Conservation (phyloP, 2,113 vertebrate species). For the Gopherus evgoodei region DNA sequence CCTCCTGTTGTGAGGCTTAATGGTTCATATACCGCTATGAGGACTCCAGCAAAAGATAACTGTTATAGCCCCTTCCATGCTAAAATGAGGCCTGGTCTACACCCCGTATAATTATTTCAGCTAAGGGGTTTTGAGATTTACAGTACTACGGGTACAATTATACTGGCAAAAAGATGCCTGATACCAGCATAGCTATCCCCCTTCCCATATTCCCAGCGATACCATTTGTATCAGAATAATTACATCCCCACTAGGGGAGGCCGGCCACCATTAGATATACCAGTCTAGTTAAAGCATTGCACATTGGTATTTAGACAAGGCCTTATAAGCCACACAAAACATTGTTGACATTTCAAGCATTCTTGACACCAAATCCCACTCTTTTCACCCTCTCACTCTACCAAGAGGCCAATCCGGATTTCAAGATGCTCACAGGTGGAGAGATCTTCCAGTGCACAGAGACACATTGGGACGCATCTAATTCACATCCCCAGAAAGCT, state of each 20-base stretch:
- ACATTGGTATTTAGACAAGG: neutral
- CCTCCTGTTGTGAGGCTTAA: neutral
- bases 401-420: neutral
- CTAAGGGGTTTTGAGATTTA: neutral
- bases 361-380: neutral
- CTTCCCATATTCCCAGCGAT: neutral
- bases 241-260: neutral
- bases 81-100: neutral
- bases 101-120: neutral
- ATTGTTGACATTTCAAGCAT: neutral
- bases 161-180: neutral
- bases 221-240: neutral
- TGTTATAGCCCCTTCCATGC: neutral
- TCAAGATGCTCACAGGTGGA: neutral
- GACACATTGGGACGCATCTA: neutral
- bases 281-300: neutral
- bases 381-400: neutral
- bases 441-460: neutral
- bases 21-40: neutral
- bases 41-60: neutral
- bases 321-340: neutral
- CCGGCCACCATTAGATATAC: neutral
- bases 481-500: neutral
- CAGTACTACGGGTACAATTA: neutral
- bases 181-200: neutral